Conservation (phyloP, 2,797 vertebrate species). For the Hemitrygon akajei region DNA sequence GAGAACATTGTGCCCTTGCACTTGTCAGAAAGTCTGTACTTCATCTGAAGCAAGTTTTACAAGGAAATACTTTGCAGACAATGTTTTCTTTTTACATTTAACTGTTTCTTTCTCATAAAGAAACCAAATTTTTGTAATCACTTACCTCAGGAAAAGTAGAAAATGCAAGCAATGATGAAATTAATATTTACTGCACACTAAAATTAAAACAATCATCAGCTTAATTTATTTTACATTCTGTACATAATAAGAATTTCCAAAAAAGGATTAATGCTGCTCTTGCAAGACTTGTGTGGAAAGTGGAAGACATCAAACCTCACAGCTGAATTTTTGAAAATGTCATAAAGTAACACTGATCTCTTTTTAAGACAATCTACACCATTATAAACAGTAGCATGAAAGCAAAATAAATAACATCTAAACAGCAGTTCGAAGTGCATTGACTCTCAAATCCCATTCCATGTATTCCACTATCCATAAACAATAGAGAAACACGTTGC, state of each 20-base stretch:
- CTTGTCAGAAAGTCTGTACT: conserved; percentile 30
- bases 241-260: neutral
- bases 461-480: neutral
- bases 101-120: neutral
- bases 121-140: neutral
- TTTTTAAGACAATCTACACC: too few relatives aligned
- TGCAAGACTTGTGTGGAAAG: neutral
- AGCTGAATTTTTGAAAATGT: conserved; percentile 18
- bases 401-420: conserved; percentile 15
- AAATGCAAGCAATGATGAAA: neutral
- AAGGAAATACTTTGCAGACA: neutral
- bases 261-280: neutral
- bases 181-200: neutral
- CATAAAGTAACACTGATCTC: too few relatives aligned
- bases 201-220: neutral
- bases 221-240: neutral
- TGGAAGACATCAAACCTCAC: neutral
- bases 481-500: neutral
- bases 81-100: neutral
- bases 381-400: too few relatives aligned
- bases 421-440: neutral
- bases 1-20: conserved; percentile 17
- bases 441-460: conserved; percentile 1
- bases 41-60: conserved; percentile 28
- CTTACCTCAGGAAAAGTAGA: neutral